Conservation (phyloP, 2,888 invertebrate genomes). For the Lithosia quadra region DNA sequence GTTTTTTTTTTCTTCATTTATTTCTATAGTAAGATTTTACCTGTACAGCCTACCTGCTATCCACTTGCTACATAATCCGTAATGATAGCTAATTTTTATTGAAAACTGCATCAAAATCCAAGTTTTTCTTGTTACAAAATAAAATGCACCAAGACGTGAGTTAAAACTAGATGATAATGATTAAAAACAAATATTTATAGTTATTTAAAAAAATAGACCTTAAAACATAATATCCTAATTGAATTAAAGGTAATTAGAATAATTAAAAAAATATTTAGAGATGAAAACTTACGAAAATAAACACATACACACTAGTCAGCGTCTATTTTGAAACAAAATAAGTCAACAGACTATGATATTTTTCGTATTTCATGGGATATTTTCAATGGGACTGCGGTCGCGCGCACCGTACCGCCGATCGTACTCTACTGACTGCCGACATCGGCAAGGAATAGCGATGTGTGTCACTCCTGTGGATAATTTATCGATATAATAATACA, state of each 20-base stretch:
- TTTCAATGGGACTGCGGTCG: constrained; percentile 55
- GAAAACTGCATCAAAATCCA: constrained; percentile 13
- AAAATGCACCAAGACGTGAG: constrained; percentile 5
- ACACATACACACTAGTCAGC: constrained; percentile 33
- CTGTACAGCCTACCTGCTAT: constrained; percentile 3
- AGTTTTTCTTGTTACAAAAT: background rate
- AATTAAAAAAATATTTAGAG: constrained; percentile 19
- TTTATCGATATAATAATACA: constrained; percentile 58
- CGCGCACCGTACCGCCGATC: constrained; percentile 68
- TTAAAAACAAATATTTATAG: background rate
- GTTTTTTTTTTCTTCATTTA: background rate
- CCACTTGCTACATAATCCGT: background rate
- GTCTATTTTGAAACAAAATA: constrained; percentile 25
- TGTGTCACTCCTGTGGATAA: constrained; percentile 39
- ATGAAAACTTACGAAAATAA: constrained; percentile 42
- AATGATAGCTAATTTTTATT: constrained; percentile 2
- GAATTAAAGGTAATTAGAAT: constrained; percentile 35
- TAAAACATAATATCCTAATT: constrained; percentile 37
- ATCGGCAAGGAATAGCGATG: constrained; percentile 67
- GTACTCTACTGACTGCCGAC: constrained; percentile 73
- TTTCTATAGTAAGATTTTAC: background rate
- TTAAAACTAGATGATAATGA: background rate
- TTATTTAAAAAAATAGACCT: background rate
- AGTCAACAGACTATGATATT: constrained; percentile 16
- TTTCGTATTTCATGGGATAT: constrained; percentile 41